Percentiles rank a stretch among this genome's conserved stretches.
Conservation (phyloP, 2,113 vertebrate genomes). For the Macquaria australasica region DNA sequence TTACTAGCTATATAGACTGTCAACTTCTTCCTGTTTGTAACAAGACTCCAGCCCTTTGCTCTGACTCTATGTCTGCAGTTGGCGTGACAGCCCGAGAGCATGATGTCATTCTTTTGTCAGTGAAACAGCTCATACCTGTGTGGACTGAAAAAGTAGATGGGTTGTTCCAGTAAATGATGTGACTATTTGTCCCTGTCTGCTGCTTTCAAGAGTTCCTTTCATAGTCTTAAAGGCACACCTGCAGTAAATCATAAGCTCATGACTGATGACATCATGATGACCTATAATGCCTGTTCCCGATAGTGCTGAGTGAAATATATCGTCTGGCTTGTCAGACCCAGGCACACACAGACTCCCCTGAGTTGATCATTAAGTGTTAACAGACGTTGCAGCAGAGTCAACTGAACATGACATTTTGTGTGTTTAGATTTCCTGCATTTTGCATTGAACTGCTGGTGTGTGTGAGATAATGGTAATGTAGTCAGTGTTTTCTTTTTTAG, state of each 20-base stretch:
- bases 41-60: conserved; percentile 14
- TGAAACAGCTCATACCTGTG: conserved; percentile 54
- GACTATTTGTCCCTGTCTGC: conserved; percentile 55
- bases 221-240: conserved; percentile 59
- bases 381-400: conserved; percentile 29
- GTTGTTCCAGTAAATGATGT: conserved; percentile 57
- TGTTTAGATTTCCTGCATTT: neutral
- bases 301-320: conserved; percentile 66
- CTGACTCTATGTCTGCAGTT: conserved; percentile 51
- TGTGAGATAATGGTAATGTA: neutral
- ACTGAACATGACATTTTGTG: neutral
- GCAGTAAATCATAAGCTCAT: conserved; percentile 65
- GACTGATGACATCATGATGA: conserved; percentile 75
- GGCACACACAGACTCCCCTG: conserved; percentile 51
- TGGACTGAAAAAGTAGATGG: neutral
- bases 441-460: neutral
- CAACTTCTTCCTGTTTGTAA: conserved; percentile 52
- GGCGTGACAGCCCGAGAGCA: neutral
- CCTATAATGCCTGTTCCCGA: conserved; percentile 54
- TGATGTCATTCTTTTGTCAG: conserved; percentile 68
- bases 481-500: neutral
- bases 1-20: conserved; percentile 18
- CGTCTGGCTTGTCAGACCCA: conserved; percentile 38
- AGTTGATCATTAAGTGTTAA: conserved; percentile 57
- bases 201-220: conserved; percentile 31